Evolutionary conservation across 2,113 vertebrate genomes (phyloP).

Genomic region (Neolamprologus variostigma): DNA sequence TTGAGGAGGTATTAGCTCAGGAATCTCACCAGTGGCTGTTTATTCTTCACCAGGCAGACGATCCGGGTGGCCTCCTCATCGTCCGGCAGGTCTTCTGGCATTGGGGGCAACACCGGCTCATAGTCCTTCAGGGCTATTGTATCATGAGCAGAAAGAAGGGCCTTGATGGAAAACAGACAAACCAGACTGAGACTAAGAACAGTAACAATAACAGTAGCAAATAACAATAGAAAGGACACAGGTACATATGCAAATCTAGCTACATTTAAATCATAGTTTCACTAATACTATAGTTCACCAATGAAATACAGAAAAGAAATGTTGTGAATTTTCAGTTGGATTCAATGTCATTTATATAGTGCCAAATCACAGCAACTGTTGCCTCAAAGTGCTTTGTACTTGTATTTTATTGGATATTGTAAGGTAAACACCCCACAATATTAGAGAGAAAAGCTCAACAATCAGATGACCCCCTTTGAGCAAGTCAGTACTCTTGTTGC

Average conservation of each 20-base stretch:
- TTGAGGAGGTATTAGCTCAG: background rate
- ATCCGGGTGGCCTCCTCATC: slow-evolving; percentile 91
- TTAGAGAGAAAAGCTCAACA: background rate
- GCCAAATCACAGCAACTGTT: background rate
- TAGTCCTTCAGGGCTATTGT: slow-evolving; percentile 89
- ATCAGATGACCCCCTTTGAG: background rate
- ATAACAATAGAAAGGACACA: background rate
- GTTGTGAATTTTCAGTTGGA: background rate
- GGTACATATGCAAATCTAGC: background rate
- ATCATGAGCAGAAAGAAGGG: slow-evolving; percentile 88
- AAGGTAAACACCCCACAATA: background rate
- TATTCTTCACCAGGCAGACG: slow-evolving; percentile 94
- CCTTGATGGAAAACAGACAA: slow-evolving; percentile 59
- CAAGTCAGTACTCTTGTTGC: background rate
- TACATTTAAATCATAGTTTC: background rate
- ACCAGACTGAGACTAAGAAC: background rate
- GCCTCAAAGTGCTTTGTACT: background rate
- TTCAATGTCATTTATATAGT: background rate
- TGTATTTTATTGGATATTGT: background rate
- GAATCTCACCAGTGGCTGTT: slow-evolving; percentile 87
- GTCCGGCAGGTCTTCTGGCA: slow-evolving; percentile 83
- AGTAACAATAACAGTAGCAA: background rate
- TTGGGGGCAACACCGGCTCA: slow-evolving; percentile 82
- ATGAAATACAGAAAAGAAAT: background rate
- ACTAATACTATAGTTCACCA: background rate